phyloP scores from a whole-genome alignment of 2,888 invertebrate species.

The Scaptomyza cyrtandrae region DNA sequence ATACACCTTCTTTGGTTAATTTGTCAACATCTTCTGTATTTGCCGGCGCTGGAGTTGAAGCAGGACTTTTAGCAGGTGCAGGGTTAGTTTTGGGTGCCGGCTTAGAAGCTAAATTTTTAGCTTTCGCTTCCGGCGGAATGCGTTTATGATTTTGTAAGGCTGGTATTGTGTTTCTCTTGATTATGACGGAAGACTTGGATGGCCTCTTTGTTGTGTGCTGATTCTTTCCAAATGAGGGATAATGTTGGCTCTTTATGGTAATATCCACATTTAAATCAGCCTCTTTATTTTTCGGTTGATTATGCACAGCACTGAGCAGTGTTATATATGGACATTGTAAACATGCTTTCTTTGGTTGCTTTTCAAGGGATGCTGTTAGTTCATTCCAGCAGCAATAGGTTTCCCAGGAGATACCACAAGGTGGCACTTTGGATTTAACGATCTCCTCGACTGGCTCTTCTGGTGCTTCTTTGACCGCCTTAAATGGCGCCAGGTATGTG shows the following conservation, averaged over 20 bases:
- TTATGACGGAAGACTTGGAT: neutral
- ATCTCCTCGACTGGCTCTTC: neutral
- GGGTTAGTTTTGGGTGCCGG: neutral
- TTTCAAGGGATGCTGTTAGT: neutral
- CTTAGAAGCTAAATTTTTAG: neutral
- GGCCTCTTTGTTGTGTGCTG: neutral
- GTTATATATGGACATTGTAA: conserved; percentile 14
- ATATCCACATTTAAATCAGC: conserved; percentile 16
- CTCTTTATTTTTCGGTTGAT: neutral
- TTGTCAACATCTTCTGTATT: conserved; percentile 22
- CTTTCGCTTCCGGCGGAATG: neutral
- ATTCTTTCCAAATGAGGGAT: neutral
- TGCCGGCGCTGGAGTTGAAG: neutral
- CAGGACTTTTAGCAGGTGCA: neutral
- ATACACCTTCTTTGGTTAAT: conserved; percentile 64
- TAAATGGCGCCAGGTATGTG: conserved; percentile 56
- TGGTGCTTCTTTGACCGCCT: neutral
- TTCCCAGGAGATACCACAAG: conserved; percentile 43
- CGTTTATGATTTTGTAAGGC: neutral
- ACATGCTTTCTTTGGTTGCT: neutral
- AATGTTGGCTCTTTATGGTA: conserved; percentile 44
- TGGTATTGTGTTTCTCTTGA: conserved; percentile 13
- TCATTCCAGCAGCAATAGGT: conserved; percentile 59
- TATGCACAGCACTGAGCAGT: conserved; percentile 3
- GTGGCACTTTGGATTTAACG: conserved; percentile 19